These are phyloP conservation scores for Actinostola sp. DNA, from an alignment of 92 coral and sea anemone species.

Conservation along the genomic window DNA sequence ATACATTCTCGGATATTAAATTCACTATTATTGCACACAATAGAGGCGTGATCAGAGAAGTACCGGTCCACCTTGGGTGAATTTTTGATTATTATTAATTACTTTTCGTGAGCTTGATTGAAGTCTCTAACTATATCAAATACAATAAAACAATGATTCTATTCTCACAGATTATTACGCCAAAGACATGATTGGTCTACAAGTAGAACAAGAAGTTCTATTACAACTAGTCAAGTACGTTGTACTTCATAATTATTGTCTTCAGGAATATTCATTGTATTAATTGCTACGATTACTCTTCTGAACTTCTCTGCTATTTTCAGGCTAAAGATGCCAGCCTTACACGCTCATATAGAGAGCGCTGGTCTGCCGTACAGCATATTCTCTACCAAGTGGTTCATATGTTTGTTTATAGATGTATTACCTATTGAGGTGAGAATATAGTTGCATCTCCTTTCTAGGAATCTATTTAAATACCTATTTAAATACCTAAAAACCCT, in stretches of 20 bases:
- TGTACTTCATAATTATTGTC: neutral
- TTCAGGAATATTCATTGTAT: neutral
- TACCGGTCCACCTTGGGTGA: too few species aligned
- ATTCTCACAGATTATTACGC: constrained; percentile 85
- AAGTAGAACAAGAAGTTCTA: constrained; percentile 89
- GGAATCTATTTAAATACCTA: too few species aligned
- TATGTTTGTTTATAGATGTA: constrained; percentile 92
- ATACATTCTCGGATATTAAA: too few species aligned
- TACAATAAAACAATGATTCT: neutral
- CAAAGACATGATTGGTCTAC: constrained; percentile 83
- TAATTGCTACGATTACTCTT: too few species aligned
- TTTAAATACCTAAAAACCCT: too few species aligned
- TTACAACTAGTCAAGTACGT: constrained; percentile 81
- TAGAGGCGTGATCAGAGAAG: too few species aligned
- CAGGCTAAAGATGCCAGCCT: constrained; percentile 82
- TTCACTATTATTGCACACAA: too few species aligned
- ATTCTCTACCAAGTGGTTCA: constrained; percentile 96
- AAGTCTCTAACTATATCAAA: too few species aligned
- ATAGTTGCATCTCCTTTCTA: too few species aligned
- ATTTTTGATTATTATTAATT: too few species aligned
- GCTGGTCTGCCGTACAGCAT: constrained; percentile 76
- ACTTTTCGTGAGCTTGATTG: too few species aligned
- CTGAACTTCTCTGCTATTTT: too few species aligned
- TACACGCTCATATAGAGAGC: constrained; percentile 78
- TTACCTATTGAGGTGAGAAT: constrained; percentile 84